These are phyloP conservation scores for Diplosoma virens DNA, from an alignment of 23 tunicate genomes.

Conservation along the genomic window DNA sequence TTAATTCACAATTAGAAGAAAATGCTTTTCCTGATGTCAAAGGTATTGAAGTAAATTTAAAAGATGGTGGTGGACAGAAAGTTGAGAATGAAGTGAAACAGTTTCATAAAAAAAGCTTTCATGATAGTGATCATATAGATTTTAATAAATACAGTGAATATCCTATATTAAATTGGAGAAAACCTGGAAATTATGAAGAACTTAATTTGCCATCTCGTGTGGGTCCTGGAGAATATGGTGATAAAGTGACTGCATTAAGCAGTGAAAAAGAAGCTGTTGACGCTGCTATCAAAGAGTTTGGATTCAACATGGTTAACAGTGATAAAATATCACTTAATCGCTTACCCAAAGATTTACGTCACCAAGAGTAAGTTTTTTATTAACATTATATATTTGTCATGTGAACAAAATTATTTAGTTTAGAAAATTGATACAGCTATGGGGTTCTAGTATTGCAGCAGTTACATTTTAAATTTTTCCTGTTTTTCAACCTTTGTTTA, in stretches of 20 bases:
- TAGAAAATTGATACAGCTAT: no score
- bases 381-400: no score
- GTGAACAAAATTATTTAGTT: no score
- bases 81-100: background rate
- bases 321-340: constrained; percentile 96
- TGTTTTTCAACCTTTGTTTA: no score
- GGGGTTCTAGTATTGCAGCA: no score
- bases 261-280: constrained; percentile 70
- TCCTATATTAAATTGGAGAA: constrained; percentile 73
- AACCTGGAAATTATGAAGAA: constrained; percentile 73
- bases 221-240: constrained; percentile 99
- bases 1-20: background rate
- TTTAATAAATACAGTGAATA: constrained; percentile 4
- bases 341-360: constrained; percentile 91
- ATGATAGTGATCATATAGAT: background rate
- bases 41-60: constrained; percentile 74
- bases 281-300: constrained; percentile 94
- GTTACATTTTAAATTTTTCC: no score
- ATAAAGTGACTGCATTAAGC: constrained; percentile 40
- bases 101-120: background rate
- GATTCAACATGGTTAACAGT: constrained; percentile 94
- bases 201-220: constrained; percentile 21
- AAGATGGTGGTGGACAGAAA: constrained; percentile 41
- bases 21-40: constrained; percentile 63
- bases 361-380: constrained; percentile 79